Conservation (phyloP, 1,140 invertebrate genomes). For the Aphelenchoides avenae region DNA sequence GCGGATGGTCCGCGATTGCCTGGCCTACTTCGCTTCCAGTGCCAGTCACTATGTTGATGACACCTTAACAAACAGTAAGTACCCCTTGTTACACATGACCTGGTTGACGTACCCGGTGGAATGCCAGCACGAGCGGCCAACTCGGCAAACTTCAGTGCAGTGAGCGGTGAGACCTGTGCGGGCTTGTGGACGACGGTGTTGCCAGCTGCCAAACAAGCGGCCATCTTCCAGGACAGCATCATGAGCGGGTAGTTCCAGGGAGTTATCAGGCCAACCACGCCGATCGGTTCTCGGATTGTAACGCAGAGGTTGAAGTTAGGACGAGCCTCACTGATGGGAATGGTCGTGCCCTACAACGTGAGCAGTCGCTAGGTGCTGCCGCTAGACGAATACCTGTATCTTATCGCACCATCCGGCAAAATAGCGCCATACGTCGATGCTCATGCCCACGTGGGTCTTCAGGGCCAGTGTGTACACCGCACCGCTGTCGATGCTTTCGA, state of each 20-base stretch:
- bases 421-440: slow-evolving; percentile 61
- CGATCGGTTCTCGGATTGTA: slow-evolving; percentile 89
- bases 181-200: slow-evolving; percentile 65
- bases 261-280: slow-evolving; percentile 84
- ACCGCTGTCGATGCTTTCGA: slow-evolving; percentile 83
- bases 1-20: slow-evolving; percentile 71
- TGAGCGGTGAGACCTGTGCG: slow-evolving; percentile 87
- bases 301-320: slow-evolving; percentile 69
- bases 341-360: slow-evolving; percentile 69
- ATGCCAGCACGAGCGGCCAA: slow-evolving; percentile 64
- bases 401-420: slow-evolving; percentile 46
- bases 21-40: slow-evolving; percentile 74
- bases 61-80: too few species aligned
- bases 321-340: slow-evolving; percentile 76
- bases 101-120: slow-evolving; percentile 63
- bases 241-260: slow-evolving; percentile 95
- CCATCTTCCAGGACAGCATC: slow-evolving; percentile 92
- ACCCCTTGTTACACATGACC: slow-evolving; percentile 35
- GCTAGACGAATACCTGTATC: slow-evolving; percentile 24
- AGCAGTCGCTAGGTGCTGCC: slow-evolving; percentile 11
- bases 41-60: slow-evolving; percentile 73
- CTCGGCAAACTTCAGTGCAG: slow-evolving; percentile 74
- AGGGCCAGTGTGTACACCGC: slow-evolving; percentile 71
- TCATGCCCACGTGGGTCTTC: slow-evolving; percentile 67
- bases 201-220: slow-evolving; percentile 70